These are phyloP conservation scores for Neomonachus schauinslandi DNA, from an alignment of 2,113 vertebrate species.

Conservation along the genomic window DNA sequence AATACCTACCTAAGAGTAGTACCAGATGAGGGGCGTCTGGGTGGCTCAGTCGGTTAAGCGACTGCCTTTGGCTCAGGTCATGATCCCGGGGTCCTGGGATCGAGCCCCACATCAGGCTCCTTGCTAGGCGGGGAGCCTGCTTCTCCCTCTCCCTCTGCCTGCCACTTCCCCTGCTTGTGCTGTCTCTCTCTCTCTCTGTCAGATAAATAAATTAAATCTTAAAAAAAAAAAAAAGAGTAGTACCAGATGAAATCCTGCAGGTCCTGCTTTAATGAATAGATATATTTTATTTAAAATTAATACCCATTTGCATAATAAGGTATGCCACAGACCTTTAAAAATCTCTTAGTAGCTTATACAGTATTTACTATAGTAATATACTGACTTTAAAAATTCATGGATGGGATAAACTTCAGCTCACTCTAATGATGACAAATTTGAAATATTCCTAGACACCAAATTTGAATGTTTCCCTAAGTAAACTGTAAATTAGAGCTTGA, in stretches of 20 bases:
- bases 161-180: too few relatives aligned
- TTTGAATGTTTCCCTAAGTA: conserved; percentile 22
- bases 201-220: too few relatives aligned
- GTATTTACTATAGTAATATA: conserved; percentile 35
- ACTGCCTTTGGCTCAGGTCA: too few relatives aligned
- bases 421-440: conserved; percentile 37
- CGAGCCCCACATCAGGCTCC: too few relatives aligned
- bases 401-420: neutral
- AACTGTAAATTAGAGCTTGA: neutral
- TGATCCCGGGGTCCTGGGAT: too few relatives aligned
- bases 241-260: neutral
- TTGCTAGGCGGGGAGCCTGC: too few relatives aligned
- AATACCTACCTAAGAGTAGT: neutral
- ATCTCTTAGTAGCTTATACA: neutral
- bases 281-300: conserved; percentile 40
- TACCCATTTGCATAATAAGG: neutral
- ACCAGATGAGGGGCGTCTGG: neutral
- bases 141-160: too few relatives aligned
- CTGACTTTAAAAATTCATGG: neutral
- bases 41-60: too few relatives aligned
- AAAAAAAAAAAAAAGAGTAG: too few relatives aligned
- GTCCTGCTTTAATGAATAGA: conserved; percentile 30
- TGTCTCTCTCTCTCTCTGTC: too few relatives aligned
- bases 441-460: neutral
- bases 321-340: conserved; percentile 29